These are phyloP conservation scores for Anseranas semipalmata DNA, from an alignment of 2,113 vertebrate species.

Conservation along the genomic window DNA sequence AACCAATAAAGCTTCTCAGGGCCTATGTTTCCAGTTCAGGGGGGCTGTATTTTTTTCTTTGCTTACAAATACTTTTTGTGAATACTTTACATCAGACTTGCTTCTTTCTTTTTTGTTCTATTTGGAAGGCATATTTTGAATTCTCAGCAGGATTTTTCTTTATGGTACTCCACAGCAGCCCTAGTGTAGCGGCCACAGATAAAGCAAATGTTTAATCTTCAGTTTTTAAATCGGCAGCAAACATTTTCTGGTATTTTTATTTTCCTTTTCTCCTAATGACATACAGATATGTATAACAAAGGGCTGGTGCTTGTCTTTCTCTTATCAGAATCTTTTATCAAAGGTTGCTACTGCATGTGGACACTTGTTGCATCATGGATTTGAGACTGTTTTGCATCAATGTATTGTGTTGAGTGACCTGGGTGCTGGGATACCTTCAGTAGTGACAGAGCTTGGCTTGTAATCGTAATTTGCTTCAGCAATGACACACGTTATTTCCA, in stretches of 20 bases:
- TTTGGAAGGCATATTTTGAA: background rate
- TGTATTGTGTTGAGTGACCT: background rate
- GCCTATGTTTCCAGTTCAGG: background rate
- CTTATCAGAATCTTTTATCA: background rate
- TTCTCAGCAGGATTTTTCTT: background rate
- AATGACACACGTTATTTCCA: rapidly evolving
- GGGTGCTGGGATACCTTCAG: background rate
- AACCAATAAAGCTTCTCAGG: background rate
- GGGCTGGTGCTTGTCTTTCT: background rate
- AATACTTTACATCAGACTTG: background rate
- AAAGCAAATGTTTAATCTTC: background rate
- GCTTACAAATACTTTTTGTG: background rate
- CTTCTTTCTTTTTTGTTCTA: background rate
- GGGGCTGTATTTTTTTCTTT: background rate
- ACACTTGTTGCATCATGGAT: background rate
- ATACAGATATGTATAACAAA: background rate
- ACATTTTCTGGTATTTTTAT: background rate
- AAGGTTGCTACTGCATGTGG: background rate
- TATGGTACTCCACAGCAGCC: background rate
- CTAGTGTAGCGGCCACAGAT: background rate
- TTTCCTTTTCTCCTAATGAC: background rate
- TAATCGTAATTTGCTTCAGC: background rate
- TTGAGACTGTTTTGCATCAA: background rate
- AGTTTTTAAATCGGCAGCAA: background rate
- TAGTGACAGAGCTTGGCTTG: background rate